These are phyloP conservation scores for Anoplophora glabripennis DNA, from an alignment of 1,140 invertebrate species.

Conservation along the genomic window DNA sequence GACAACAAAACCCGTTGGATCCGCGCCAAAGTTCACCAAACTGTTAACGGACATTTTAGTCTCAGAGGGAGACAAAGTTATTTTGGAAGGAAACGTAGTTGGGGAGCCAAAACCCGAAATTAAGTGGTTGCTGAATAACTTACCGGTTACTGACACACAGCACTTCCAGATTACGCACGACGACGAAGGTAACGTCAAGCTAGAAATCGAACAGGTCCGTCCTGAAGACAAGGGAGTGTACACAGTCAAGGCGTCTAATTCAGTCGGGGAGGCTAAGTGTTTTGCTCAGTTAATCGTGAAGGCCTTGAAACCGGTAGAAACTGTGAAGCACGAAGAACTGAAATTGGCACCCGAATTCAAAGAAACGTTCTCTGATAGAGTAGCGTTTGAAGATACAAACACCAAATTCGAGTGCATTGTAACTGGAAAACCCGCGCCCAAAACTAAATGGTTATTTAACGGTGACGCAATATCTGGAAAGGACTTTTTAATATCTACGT, in stretches of 20 bases:
- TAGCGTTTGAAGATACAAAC: slow-evolving; percentile 52
- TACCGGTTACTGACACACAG: slow-evolving; percentile 55
- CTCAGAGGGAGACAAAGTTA: slow-evolving; percentile 66
- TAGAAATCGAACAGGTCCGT: slow-evolving; percentile 58
- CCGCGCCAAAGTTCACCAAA: slow-evolving; percentile 67
- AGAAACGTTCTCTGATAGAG: slow-evolving; percentile 61
- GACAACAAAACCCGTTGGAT: slow-evolving; percentile 45
- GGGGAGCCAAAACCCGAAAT: slow-evolving; percentile 70
- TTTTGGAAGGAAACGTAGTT: slow-evolving; percentile 63
- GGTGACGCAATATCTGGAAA: slow-evolving; percentile 66
- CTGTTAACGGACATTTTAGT: slow-evolving; percentile 66
- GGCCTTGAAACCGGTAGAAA: slow-evolving; percentile 50
- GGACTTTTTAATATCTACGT: slow-evolving; percentile 67
- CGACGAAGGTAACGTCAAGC: slow-evolving; percentile 55
- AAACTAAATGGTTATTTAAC: slow-evolving; percentile 74
- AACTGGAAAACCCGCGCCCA: slow-evolving; percentile 68
- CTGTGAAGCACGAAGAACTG: slow-evolving; percentile 55
- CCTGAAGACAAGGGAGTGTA: slow-evolving; percentile 73
- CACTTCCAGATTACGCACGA: slow-evolving; percentile 54
- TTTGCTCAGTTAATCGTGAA: slow-evolving; percentile 76
- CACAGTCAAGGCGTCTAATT: slow-evolving; percentile 70
- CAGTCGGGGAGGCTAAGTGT: slow-evolving; percentile 74
- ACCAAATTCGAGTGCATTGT: slow-evolving; percentile 72
- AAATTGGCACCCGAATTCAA: slow-evolving; percentile 64
- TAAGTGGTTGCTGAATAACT: slow-evolving; percentile 73